phyloP scores from a whole-genome alignment of 2,797 vertebrate genomes.

The Acipenser transmontanus region DNA sequence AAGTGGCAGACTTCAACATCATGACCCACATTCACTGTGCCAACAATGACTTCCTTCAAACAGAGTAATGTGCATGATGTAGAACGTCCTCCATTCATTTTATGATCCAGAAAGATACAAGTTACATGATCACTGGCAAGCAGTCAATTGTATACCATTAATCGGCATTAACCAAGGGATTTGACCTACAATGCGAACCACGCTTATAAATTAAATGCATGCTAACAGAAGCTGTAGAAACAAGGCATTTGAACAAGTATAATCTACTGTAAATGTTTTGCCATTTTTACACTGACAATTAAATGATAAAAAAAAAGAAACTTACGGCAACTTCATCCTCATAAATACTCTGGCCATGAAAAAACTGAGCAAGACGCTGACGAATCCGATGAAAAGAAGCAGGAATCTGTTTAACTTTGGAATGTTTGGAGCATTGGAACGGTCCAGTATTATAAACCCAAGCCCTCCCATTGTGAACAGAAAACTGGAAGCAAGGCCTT shows the following conservation, averaged over 20 bases:
- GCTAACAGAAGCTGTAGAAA: too few species aligned
- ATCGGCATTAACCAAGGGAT: background rate
- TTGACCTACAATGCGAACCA: too few species aligned
- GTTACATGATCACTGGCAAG: too few species aligned
- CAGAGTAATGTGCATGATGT: too few species aligned
- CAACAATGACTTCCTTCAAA: too few species aligned
- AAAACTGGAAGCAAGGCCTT: conserved; percentile 95
- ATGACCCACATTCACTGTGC: too few species aligned
- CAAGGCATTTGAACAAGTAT: too few species aligned
- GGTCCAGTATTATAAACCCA: conserved; percentile 95
- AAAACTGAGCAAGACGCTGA: conserved; percentile 94
- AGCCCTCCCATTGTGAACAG: conserved; percentile 98
- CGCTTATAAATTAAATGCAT: background rate
- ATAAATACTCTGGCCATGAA: conserved; percentile 99
- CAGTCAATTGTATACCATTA: background rate
- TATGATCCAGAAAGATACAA: too few species aligned
- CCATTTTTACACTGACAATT: too few species aligned
- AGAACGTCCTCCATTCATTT: too few species aligned
- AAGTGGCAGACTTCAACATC: too few species aligned
- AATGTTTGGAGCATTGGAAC: conserved; percentile 96
- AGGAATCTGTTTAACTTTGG: conserved; percentile 96
- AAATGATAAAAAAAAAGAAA: conserved; percentile 22
- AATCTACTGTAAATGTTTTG: too few species aligned
- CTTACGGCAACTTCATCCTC: conserved; percentile 99
- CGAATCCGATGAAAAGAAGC: conserved; percentile 92